Percentiles rank a stretch among this genome's conserved stretches.
These are phyloP conservation scores for Plagodis dolabraria DNA, from an alignment of 2,888 invertebrate species.

Conservation along the genomic window DNA sequence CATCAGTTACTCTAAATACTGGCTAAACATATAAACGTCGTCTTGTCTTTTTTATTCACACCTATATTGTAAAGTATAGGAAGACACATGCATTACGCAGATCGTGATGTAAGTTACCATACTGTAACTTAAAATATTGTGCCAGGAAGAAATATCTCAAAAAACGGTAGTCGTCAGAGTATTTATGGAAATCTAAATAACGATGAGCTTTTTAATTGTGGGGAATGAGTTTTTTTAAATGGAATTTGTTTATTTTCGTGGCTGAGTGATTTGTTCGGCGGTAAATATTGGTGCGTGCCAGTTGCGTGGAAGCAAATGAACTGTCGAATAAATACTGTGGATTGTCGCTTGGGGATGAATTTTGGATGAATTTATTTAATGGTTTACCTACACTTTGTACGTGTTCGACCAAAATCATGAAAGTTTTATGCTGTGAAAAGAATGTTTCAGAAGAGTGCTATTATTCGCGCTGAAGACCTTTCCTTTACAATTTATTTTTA, in stretches of 20 bases:
- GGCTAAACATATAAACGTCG: too few relatives aligned
- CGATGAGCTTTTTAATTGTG: slow-evolving; percentile 72
- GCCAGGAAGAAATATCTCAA: slow-evolving; percentile 80
- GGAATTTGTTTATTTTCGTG: slow-evolving; percentile 78
- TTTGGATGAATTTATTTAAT: slow-evolving; percentile 13
- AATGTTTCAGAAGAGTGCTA: too few relatives aligned
- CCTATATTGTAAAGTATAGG: too few relatives aligned
- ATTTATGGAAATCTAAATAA: slow-evolving; percentile 84
- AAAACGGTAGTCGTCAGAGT: slow-evolving; percentile 62
- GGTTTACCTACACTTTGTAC: not conserved
- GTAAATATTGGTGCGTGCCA: slow-evolving; percentile 60
- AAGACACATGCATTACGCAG: too few relatives aligned
- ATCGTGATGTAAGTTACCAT: slow-evolving; percentile 7
- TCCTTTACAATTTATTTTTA: too few relatives aligned
- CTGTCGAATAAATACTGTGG: slow-evolving; percentile 24
- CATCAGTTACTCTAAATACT: too few relatives aligned
- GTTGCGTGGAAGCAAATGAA: slow-evolving; percentile 44
- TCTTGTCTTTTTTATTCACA: too few relatives aligned
- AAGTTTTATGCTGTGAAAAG: too few relatives aligned
- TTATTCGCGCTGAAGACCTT: too few relatives aligned
- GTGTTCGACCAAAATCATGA: too few relatives aligned
- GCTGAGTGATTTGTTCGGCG: slow-evolving; percentile 75
- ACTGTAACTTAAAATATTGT: slow-evolving; percentile 24
- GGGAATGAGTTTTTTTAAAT: slow-evolving; percentile 69
- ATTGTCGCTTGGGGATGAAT: slow-evolving; percentile 18